Evolutionary conservation across 1,140 invertebrate species (phyloP), one percentile per base, ranked within the genome.

Genomic region (Yoshiicerus persimilis): DNA sequence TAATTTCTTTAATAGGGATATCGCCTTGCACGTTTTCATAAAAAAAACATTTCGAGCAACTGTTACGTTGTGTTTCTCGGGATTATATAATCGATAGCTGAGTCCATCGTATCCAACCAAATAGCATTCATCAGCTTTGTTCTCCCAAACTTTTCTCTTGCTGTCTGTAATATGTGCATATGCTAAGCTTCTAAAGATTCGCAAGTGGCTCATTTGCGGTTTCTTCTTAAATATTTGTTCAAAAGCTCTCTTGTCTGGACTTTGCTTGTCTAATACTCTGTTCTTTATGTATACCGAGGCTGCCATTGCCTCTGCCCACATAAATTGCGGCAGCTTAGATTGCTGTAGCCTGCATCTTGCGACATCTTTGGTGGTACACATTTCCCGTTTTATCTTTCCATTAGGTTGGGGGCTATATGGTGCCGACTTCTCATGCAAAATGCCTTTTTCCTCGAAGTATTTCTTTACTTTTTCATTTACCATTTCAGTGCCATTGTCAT

Each of bases 361-460:
- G 3, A 16, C 13, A 66, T 86, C 85, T 32, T 86, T 86, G 10
- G 36, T 34, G 11, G 64, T 70, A n/a, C 85, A 2, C 25, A 41
- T 86, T 25, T 86, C 85, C 25, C 85, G 23, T 56, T 86, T 62
- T 36, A 34, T 66, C 32, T n/a, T 32, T 16, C 93, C 93, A 90
- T 94, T 94, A 88, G 93, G 92, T 91, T 94, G 89, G 1, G 93
- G 92, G 4, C 92, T 92, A 88, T 93, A 94, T 2, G 91, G 87
- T 32, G 87, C 89, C 23, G 91, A 90, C 77, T 56, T 86, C 85
- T 91, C 89, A 85, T 91, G 90, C 64, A 62, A 89, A 91, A 86
- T 86, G 9, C 85, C 85, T n/a, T 36, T 2, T 2, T 86, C 20
- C 3, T 11, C 9, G 4, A 66, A 66, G 27, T 47, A 85, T 2